Percentiles rank a stretch among this genome's conserved stretches.
phyloP scores from a whole-genome alignment of 2,888 invertebrate species.

The Coleophora flavipennella region DNA sequence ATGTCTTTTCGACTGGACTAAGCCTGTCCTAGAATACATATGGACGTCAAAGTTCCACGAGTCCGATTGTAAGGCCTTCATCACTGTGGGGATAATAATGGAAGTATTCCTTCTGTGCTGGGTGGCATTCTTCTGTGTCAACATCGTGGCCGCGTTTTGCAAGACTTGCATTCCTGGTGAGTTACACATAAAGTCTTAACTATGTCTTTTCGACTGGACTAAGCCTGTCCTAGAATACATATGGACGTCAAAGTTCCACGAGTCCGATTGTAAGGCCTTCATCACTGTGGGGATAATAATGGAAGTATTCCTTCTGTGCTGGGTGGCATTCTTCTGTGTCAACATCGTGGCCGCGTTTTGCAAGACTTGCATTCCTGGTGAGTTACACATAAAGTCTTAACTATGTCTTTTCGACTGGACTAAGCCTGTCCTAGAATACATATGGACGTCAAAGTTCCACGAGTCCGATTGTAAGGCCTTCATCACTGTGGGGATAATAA shows the following conservation, averaged over 20 bases:
- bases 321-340: slow-evolving; percentile 99
- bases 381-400: too few relatives aligned
- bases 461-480: slow-evolving; percentile 99
- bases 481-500: slow-evolving; percentile 97
- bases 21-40: slow-evolving; percentile 70
- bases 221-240: slow-evolving; percentile 71
- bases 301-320: slow-evolving; percentile 98
- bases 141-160: slow-evolving; percentile 96
- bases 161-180: slow-evolving; percentile 94
- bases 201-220: slow-evolving; percentile 70
- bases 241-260: slow-evolving; percentile 82
- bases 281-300: slow-evolving; percentile 98
- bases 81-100: slow-evolving; percentile 99
- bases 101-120: slow-evolving; percentile 98
- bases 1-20: slow-evolving; percentile 72
- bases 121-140: slow-evolving; percentile 99
- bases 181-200: too few relatives aligned
- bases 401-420: too few relatives aligned
- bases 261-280: slow-evolving; percentile 98
- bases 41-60: slow-evolving; percentile 84
- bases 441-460: slow-evolving; percentile 80
- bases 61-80: slow-evolving; percentile 97
- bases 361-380: slow-evolving; percentile 93
- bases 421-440: slow-evolving; percentile 71
- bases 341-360: slow-evolving; percentile 97